Evolutionary conservation across 1,140 invertebrate species (phyloP).

Genomic region (Helicoverpa armigera): DNA sequence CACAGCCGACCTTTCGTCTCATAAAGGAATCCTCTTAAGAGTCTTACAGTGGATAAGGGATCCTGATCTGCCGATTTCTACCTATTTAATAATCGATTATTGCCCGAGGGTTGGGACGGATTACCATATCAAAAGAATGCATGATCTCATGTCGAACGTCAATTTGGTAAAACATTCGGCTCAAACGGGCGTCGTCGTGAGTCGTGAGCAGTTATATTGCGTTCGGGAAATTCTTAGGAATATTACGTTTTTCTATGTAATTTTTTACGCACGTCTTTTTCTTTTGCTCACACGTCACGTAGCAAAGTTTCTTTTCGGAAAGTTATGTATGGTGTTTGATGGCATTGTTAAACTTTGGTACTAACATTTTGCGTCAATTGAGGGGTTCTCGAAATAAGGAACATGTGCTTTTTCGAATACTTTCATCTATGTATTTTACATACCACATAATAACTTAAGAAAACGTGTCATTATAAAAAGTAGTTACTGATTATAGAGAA

Average conservation of each 20-base stretch:
- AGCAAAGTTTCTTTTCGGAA: constrained; percentile 20
- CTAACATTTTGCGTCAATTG: background rate
- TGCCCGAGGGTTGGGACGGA: constrained; percentile 70
- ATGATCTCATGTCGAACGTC: constrained; percentile 76
- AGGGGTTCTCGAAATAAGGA: constrained; percentile 1
- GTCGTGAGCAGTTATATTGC: constrained; percentile 66
- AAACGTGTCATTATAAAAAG: too few relatives aligned
- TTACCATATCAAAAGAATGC: constrained; percentile 83
- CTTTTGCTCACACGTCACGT: constrained; percentile 40
- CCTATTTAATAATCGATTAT: constrained; percentile 83
- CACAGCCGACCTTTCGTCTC: constrained; percentile 63
- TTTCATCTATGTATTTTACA: too few relatives aligned
- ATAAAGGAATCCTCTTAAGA: constrained; percentile 69
- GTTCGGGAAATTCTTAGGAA: constrained; percentile 56
- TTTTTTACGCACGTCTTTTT: constrained; percentile 40
- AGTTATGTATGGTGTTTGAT: constrained; percentile 19
- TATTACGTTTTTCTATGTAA: constrained; percentile 43
- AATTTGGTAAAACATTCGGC: constrained; percentile 77
- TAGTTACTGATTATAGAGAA: background rate
- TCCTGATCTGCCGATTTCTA: constrained; percentile 73
- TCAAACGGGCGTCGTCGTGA: constrained; percentile 57
- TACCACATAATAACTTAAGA: too few relatives aligned
- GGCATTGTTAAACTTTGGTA: constrained; percentile 34
- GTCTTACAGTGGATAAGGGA: constrained; percentile 64
- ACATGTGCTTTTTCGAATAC: background rate